Evolutionary conservation across 2,888 invertebrate genomes (phyloP).

Genomic region (Chrysodeixis includens): DNA sequence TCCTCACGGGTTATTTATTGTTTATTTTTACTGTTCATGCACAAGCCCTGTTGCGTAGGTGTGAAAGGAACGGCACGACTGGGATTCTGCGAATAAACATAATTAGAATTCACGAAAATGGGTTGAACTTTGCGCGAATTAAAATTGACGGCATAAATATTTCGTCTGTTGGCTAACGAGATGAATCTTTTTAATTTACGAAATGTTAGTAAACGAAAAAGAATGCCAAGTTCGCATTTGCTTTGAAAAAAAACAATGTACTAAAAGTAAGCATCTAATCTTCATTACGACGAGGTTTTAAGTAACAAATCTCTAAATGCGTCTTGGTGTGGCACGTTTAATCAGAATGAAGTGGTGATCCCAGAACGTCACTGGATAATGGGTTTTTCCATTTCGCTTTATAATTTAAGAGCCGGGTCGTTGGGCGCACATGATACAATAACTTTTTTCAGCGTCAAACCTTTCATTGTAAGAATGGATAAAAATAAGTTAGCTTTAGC

Average conservation of each 20-base stretch:
- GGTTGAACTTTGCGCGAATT: constrained; percentile 14
- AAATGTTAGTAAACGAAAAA: constrained; percentile 21
- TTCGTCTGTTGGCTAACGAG: constrained; percentile 8
- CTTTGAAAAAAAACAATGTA: constrained; percentile 24
- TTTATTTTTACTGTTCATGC: constrained; percentile 30
- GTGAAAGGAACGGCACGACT: constrained; percentile 1
- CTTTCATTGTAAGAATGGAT: constrained; percentile 38
- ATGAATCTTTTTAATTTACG: constrained; percentile 20
- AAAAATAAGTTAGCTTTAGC: constrained; percentile 67
- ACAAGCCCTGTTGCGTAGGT: neutral
- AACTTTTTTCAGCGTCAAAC: constrained; percentile 31
- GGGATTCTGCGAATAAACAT: constrained; percentile 6
- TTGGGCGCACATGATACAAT: constrained; percentile 31
- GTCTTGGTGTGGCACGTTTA: constrained; percentile 47
- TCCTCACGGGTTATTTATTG: constrained; percentile 68
- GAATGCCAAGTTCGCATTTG: constrained; percentile 17
- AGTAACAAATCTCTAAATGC: constrained; percentile 44
- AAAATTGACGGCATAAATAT: constrained; percentile 28
- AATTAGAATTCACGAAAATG: constrained; percentile 18
- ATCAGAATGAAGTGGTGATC: constrained; percentile 55
- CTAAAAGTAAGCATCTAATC: constrained; percentile 35
- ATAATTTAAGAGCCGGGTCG: constrained; percentile 50
- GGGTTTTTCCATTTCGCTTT: constrained; percentile 52
- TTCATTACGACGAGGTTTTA: constrained; percentile 39
- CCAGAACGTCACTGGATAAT: constrained; percentile 44